These are phyloP conservation scores for Lepidurus packardi DNA, from an alignment of 1,140 invertebrate species.

Conservation along the genomic window DNA sequence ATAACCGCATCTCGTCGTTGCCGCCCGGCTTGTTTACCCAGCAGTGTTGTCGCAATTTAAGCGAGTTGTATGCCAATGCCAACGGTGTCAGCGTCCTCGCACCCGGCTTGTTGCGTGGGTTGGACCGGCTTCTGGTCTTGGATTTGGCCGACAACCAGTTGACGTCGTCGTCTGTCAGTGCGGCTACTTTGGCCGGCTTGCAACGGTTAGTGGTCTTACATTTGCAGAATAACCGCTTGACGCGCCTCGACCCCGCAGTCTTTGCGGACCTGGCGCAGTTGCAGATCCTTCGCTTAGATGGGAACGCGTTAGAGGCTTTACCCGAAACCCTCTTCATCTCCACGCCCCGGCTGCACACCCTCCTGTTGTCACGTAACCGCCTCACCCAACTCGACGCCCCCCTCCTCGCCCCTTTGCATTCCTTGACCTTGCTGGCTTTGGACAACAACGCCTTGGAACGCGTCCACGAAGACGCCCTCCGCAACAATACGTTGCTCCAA, in stretches of 20 bases:
- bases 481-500: conserved; percentile 67
- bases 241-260: conserved; percentile 64
- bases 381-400: conserved; percentile 67
- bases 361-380: conserved; percentile 71
- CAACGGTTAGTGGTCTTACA: conserved; percentile 79
- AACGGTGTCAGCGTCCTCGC: conserved; percentile 73
- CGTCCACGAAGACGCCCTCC: conserved; percentile 71
- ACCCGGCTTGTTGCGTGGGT: conserved; percentile 69
- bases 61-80: conserved; percentile 75
- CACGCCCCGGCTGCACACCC: conserved; percentile 74
- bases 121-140: conserved; percentile 75
- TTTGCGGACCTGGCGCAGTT: conserved; percentile 74
- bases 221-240: conserved; percentile 75
- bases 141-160: conserved; percentile 82
- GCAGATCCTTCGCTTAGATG: conserved; percentile 71
- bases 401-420: conserved; percentile 70
- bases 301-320: conserved; percentile 71
- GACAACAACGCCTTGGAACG: conserved; percentile 71
- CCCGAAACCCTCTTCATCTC: conserved; percentile 71
- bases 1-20: conserved; percentile 68
- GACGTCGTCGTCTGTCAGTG: conserved; percentile 70
- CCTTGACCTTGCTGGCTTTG: conserved; percentile 66
- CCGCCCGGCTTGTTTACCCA: conserved; percentile 70
- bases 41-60: conserved; percentile 50
- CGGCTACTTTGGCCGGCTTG: conserved; percentile 75